phyloP scores from a whole-genome alignment of 2,797 vertebrate genomes.

The Phaenicophaeus curvirostris region DNA sequence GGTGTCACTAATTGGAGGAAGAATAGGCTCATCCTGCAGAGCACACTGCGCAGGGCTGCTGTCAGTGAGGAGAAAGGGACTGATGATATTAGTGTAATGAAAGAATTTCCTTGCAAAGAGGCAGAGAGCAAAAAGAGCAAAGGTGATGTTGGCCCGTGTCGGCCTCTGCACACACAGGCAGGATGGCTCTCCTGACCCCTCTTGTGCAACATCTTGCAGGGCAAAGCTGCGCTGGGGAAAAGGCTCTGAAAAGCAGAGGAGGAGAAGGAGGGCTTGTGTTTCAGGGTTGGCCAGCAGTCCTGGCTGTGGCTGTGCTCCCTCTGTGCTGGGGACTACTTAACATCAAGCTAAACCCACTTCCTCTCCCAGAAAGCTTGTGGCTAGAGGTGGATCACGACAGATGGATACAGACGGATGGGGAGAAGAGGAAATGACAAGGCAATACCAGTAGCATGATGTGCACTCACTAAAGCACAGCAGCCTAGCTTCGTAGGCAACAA shows the following conservation, averaged over 20 bases:
- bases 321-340: not conserved
- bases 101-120: not conserved
- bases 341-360: not conserved
- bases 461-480: constrained; percentile 39
- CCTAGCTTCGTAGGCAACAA: not conserved
- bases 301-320: not conserved
- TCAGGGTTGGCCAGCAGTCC: rapidly evolving
- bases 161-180: not conserved
- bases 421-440: constrained; percentile 3
- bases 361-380: not conserved
- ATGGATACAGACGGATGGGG: constrained; percentile 50
- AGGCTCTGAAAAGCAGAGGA: not conserved
- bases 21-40: not conserved
- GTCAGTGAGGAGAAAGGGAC: not conserved
- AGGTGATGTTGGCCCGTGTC: not conserved
- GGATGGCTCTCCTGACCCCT: not conserved
- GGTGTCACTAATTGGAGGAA: too few relatives aligned
- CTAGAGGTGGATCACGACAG: not conserved
- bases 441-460: not conserved
- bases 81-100: not conserved
- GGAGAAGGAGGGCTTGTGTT: not conserved
- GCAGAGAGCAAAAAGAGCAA: not conserved
- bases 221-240: not conserved
- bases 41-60: not conserved
- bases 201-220: rapidly evolving